phyloP scores from a whole-genome alignment of 2,113 vertebrate species.

The Rhagologus leucostigma region DNA sequence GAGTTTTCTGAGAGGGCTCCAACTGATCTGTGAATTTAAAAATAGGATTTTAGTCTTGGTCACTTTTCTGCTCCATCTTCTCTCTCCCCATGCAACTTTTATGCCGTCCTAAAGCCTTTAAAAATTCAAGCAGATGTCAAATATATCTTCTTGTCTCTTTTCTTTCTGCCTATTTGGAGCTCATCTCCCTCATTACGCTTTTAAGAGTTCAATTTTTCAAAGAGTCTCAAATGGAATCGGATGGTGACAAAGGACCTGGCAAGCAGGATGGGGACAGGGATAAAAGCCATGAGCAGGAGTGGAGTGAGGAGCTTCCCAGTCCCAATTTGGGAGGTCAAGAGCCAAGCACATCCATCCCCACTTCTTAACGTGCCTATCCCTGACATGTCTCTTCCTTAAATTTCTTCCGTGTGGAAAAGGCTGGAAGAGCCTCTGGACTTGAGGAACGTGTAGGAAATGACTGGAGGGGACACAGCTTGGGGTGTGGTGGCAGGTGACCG shows the following conservation, averaged over 20 bases:
- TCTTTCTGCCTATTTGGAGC: slow-evolving; percentile 31
- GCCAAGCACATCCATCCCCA: background rate
- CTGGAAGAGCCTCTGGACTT: background rate
- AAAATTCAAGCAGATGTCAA: slow-evolving; percentile 38
- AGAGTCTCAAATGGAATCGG: background rate
- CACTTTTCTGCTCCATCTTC: background rate
- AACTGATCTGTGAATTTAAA: background rate
- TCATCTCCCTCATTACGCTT: background rate
- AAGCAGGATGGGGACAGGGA: background rate
- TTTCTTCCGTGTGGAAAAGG: background rate
- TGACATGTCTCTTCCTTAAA: background rate
- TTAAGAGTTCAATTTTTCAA: slow-evolving; percentile 12
- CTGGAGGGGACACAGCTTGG: background rate
- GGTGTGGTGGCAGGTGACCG: background rate
- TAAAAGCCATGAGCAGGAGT: background rate
- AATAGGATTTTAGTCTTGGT: background rate
- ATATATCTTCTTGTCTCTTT: slow-evolving; percentile 13
- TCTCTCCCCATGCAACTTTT: background rate
- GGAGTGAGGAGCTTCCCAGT: background rate
- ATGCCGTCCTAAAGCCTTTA: background rate
- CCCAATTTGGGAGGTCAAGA: background rate
- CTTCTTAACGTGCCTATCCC: background rate
- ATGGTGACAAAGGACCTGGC: background rate
- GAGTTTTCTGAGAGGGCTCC: background rate
- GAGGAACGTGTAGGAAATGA: background rate